Evolutionary conservation across 2,888 invertebrate genomes (phyloP).

Genomic region (Smittia aterrima): DNA sequence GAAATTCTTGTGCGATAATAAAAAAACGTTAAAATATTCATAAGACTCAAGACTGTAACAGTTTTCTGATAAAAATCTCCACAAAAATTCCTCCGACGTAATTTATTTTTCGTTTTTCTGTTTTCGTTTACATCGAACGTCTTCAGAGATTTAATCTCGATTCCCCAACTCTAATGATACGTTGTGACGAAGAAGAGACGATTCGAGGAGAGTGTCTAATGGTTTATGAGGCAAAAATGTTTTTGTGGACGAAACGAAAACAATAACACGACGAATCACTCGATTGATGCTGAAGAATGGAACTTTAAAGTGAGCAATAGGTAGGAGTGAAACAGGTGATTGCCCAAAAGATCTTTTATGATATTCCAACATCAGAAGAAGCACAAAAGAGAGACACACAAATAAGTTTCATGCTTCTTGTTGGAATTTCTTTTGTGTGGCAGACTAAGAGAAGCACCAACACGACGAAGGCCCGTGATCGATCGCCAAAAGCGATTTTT

Average conservation of each 20-base stretch:
- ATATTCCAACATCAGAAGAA: not conserved
- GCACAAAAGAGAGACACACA: not conserved
- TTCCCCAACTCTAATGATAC: constrained; percentile 8
- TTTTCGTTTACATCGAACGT: not conserved
- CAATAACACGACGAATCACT: not conserved
- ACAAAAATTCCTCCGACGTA: not conserved
- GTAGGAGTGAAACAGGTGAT: constrained; percentile 37
- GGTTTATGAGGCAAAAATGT: not conserved
- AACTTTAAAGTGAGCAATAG: not conserved
- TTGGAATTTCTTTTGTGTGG: constrained; percentile 39
- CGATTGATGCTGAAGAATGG: not conserved
- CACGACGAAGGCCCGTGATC: constrained; percentile 19
- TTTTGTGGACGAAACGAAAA: not conserved
- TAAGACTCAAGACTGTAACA: not conserved
- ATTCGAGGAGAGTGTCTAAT: not conserved
- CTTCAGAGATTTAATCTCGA: constrained; percentile 31
- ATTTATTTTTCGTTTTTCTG: not conserved
- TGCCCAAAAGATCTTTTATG: constrained; percentile 2
- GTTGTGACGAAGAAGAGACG: constrained; percentile 17
- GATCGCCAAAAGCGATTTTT: not conserved
- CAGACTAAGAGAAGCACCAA: not conserved
- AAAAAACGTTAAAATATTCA: not conserved
- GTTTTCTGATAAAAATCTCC: constrained; percentile 16
- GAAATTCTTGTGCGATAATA: constrained; percentile 6
- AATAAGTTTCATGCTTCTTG: constrained; percentile 28